phyloP scores from a whole-genome alignment of 2,797 vertebrate genomes.

The Pitangus sulphuratus region DNA sequence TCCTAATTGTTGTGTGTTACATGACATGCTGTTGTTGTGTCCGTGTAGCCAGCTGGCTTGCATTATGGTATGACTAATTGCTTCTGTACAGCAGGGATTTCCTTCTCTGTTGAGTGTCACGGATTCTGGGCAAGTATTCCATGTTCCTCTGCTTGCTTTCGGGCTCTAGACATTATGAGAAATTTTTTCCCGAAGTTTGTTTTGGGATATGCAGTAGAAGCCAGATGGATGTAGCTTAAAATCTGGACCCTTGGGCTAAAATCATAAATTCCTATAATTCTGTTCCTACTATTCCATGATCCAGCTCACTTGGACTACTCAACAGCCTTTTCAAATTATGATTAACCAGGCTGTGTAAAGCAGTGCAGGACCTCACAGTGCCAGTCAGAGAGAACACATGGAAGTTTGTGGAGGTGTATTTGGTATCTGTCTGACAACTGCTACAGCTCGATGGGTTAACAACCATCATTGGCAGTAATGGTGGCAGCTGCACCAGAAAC shows the following conservation, averaged over 20 bases:
- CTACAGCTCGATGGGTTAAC: neutral
- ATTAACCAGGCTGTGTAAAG: neutral
- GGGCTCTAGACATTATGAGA: neutral
- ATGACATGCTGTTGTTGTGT: neutral
- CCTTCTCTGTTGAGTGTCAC: neutral
- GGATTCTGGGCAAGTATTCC: constrained; percentile 2
- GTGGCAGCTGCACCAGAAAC: neutral
- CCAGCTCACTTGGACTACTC: neutral
- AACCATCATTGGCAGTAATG: neutral
- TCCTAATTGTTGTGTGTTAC: neutral
- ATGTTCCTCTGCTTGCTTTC: neutral
- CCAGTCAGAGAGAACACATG: neutral
- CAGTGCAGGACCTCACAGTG: fast-evolving
- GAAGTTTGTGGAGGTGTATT: neutral
- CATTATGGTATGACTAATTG: neutral
- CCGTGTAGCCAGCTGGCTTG: neutral
- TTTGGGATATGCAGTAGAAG: neutral
- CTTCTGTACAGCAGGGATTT: neutral
- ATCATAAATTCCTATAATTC: neutral
- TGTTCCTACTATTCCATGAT: neutral
- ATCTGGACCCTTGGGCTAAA: neutral
- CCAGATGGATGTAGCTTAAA: constrained; percentile 1
- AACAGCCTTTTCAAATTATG: neutral
- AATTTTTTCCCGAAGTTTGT: neutral
- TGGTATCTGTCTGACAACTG: neutral